Conservation (phyloP, 2,888 invertebrate species). For the Drosophila diplacantha region DNA sequence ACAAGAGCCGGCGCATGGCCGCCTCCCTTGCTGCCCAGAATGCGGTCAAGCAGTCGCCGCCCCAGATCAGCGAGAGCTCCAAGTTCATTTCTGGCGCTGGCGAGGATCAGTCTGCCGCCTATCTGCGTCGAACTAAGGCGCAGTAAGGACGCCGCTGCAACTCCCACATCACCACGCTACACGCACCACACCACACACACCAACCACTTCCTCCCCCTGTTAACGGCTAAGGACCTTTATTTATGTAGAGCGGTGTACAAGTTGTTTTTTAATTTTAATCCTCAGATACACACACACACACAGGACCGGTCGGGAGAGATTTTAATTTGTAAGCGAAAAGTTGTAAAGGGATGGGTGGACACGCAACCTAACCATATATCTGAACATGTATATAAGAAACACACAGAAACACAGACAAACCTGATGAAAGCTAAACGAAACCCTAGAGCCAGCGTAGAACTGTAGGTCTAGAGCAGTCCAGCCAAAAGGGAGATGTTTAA, state of each 20-base stretch:
- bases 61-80: slow-evolving; percentile 32
- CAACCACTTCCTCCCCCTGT: slow-evolving; percentile 21
- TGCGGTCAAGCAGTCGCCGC: slow-evolving; percentile 67
- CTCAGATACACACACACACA: slow-evolving; percentile 32
- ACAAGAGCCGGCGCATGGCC: slow-evolving; percentile 75
- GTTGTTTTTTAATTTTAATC: slow-evolving; percentile 70
- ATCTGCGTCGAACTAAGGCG: slow-evolving; percentile 73
- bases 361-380: slow-evolving; percentile 30
- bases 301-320: slow-evolving; percentile 35
- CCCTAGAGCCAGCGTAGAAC: slow-evolving; percentile 13
- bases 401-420: slow-evolving; percentile 16
- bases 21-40: slow-evolving; percentile 74
- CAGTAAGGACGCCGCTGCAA: slow-evolving; percentile 57
- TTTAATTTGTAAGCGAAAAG: slow-evolving; percentile 61
- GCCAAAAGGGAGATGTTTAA: not conserved
- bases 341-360: slow-evolving; percentile 39
- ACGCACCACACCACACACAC: slow-evolving; percentile 5
- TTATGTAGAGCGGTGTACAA: slow-evolving; percentile 61
- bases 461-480: slow-evolving; percentile 6
- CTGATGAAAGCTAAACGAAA: slow-evolving; percentile 8
- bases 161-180: slow-evolving; percentile 7
- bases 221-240: slow-evolving; percentile 63
- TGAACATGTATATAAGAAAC: slow-evolving; percentile 31
- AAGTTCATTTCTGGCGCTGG: slow-evolving; percentile 42
- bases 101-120: slow-evolving; percentile 49